These are phyloP conservation scores for Lycaena phlaeas DNA, from an alignment of 2,888 invertebrate genomes.

Conservation along the genomic window DNA sequence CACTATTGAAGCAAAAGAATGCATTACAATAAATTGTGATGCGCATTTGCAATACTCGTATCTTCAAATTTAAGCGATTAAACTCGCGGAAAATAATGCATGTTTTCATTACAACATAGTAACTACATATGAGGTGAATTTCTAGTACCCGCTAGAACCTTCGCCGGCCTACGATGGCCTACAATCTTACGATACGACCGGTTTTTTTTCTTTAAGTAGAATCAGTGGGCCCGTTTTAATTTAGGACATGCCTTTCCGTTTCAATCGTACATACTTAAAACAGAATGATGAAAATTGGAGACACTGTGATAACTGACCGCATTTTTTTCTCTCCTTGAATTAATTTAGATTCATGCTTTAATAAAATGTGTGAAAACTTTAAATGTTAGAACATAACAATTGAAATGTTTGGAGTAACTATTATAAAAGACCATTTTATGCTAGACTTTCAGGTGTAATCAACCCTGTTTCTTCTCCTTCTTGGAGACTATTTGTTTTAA, in stretches of 20 bases:
- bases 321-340: not conserved
- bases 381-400: not conserved
- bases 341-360: not conserved
- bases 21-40: no score
- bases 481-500: not conserved
- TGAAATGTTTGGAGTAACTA: not conserved
- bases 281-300: not conserved
- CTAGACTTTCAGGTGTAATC: not conserved
- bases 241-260: not conserved
- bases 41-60: no score
- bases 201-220: not conserved
- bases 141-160: conserved; percentile 11
- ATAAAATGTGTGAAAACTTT: not conserved
- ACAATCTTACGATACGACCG: conserved; percentile 12
- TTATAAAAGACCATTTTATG: no score
- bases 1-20: no score
- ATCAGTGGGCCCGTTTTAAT: conserved; percentile 3
- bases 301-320: not conserved
- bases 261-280: conserved; percentile 1
- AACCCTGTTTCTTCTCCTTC: not conserved
- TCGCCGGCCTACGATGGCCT: conserved; percentile 11
- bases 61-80: no score
- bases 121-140: not conserved
- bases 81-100: no score
- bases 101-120: no score